Evolutionary conservation across 2,113 vertebrate species (phyloP), one percentile per base, ranked within the genome.

Genomic region (Seriola rivoliana): DNA sequence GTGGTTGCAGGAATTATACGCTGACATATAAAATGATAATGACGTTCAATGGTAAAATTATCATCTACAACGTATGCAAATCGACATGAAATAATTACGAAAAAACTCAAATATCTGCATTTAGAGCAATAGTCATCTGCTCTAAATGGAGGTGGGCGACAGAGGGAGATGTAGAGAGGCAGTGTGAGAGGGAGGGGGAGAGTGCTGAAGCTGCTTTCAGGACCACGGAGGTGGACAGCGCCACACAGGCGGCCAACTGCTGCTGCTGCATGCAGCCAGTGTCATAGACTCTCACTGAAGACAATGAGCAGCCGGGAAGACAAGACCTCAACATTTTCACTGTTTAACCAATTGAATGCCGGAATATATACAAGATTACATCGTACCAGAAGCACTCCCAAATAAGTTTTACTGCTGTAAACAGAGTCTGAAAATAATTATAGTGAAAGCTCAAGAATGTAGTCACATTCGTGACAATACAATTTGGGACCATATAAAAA

Each of bases 161-260:
- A 90, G 84, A 87, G 84, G 89, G 89, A 92, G 84, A 87, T 42
- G 65, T 60, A 46, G 87, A 86, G 77, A 84, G 36, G 4, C 32
- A 48, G 38, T 16, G 11, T 8, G 55, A 55, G 67, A 50, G 66
- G 67, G 66, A 62, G 66, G 46, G 64, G 65, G 17, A 34, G 72
- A 55, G 52, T 0, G 17, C 23, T 5, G 2, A 71, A 84, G 66
- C 50, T 46, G 42, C 0, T 92, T 96, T 95, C 95, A 96, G 95
- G 93, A 96, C 95, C 92, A 95, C 13, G 0, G 0, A 11, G 29
- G 85, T 85, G 95, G 93, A 95, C 93, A 96, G 95, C 95, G 95
- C 93, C 94, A 93, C 92, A 90, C 93, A 93, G 93, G 89, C 91
- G 93, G 87, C 40, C 73, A 90, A 80, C 78, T 58, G 62, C 71